Percentiles rank a stretch among this genome's conserved stretches.
phyloP scores from a whole-genome alignment of 2,113 vertebrate genomes.

The Bombycilla garrulus region DNA sequence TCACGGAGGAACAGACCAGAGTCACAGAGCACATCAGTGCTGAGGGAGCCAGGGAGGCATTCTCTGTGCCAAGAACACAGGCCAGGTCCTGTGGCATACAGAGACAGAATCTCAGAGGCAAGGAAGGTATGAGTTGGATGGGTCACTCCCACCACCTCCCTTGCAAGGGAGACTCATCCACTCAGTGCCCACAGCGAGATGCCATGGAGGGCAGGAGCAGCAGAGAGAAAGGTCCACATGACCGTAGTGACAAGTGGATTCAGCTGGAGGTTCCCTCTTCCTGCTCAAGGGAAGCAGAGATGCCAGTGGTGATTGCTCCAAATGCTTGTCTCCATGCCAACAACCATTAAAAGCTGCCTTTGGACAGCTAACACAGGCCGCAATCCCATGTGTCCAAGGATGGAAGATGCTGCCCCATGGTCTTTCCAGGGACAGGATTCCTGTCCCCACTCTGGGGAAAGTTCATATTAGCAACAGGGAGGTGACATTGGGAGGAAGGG shows the following conservation, averaged over 20 bases:
- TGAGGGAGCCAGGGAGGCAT: background rate
- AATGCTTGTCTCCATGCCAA: background rate
- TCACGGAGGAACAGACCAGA: background rate
- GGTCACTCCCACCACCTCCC: background rate
- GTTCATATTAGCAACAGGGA: background rate
- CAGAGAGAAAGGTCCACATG: fast-evolving
- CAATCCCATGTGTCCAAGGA: background rate
- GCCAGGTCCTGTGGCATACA: background rate
- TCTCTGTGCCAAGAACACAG: background rate
- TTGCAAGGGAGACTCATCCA: background rate
- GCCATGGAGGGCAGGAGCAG: background rate
- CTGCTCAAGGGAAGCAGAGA: background rate
- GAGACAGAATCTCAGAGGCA: background rate
- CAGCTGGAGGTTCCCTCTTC: background rate
- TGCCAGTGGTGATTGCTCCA: fast-evolving
- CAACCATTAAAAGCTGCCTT: background rate
- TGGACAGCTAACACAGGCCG: background rate
- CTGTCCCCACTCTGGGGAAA: background rate
- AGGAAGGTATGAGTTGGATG: background rate
- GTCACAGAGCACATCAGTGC: background rate
- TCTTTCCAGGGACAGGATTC: background rate
- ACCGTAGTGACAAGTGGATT: fast-evolving
- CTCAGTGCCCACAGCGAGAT: background rate
- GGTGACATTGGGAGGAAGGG: background rate
- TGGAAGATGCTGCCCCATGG: background rate